Base-by-base conservation (phyloP, 2,113 vertebrate species). In the Crocuta crocuta region DNA sequence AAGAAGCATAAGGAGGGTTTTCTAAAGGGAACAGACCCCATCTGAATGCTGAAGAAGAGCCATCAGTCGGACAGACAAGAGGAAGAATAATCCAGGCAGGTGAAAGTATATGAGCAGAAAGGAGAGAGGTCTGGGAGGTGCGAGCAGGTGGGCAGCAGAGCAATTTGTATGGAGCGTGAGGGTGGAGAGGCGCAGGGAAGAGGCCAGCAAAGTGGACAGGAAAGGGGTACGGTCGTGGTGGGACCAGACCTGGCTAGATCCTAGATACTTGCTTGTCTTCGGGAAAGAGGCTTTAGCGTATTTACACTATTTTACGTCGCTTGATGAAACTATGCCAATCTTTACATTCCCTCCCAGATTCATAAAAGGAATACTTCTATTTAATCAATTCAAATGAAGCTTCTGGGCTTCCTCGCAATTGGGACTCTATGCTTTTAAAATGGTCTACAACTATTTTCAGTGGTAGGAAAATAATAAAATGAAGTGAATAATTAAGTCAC, bases 401-500 rank as follows among this genome's bases (percentile, higher is more conserved):
- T 96, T 94, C 92, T 48, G 55, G 80, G 94, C 39, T 76, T 83
- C 43, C 58, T 88, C 8, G 15, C 3, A 65, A 70, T 53, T 74
- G 76, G 81, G 94, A 85, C 61, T 43, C 61, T 5, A 28, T 5
- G 17, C 94, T 96, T 96, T 94, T 61, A 55, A 98, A 98, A 97
- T 66, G 73, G 95, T 24, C 68, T 78, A 79, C 89, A 39, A 94
- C 90, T 92, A 97, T 93, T 97, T 97, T 65, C 73, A 79, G 88
- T 68, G 70, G 95, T 86, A 88, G 50, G 65, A 91, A 98, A 96
- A 97, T 96, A 98, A 97, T 94, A 94, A 98, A 97, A 98, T 97
- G 92, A 97, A 97, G 94, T 94, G 97, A 96, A 97, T 98, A 98
- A 97, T 97, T 98, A 98, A 98, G 91, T 97, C 86, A 82, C 80